These are phyloP conservation scores for Alectura lathami DNA, from an alignment of 2,113 vertebrate species.

Conservation along the genomic window DNA sequence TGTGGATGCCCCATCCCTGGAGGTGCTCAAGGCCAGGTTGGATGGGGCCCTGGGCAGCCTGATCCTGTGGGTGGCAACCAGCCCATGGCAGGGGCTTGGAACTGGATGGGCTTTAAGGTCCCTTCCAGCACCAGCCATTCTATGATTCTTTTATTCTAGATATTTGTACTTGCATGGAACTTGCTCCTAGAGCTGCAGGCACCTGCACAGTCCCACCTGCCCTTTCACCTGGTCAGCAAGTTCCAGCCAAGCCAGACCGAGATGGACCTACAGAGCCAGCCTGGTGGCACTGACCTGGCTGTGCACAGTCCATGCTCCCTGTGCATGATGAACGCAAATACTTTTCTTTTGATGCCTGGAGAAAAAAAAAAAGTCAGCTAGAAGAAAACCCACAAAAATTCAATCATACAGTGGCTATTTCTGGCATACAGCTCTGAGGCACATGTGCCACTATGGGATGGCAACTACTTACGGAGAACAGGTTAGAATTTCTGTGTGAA, in stretches of 20 bases:
- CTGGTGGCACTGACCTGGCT: accelerated
- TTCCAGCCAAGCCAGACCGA: background rate
- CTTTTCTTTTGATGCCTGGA: background rate
- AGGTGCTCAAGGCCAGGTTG: too few species aligned
- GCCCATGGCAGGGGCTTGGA: too few species aligned
- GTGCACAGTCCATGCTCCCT: accelerated
- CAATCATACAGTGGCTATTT: background rate
- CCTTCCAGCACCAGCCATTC: too few species aligned
- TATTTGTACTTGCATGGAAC: background rate
- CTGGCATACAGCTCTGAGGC: background rate
- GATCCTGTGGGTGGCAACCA: too few species aligned
- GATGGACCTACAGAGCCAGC: background rate
- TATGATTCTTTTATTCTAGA: too few species aligned
- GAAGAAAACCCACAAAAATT: background rate
- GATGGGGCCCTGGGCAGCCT: too few species aligned
- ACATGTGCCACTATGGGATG: background rate
- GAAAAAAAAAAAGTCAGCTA: background rate
- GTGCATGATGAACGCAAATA: background rate
- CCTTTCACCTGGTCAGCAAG: background rate
- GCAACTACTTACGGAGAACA: background rate
- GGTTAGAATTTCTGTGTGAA: background rate
- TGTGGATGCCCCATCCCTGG: too few species aligned
- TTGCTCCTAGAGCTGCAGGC: background rate
- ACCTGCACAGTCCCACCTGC: accelerated
- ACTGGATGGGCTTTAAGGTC: too few species aligned